Percentiles rank a stretch among this genome's conserved stretches.
phyloP scores from a whole-genome alignment of 2,113 vertebrate species.

The Dermatemys mawii region DNA sequence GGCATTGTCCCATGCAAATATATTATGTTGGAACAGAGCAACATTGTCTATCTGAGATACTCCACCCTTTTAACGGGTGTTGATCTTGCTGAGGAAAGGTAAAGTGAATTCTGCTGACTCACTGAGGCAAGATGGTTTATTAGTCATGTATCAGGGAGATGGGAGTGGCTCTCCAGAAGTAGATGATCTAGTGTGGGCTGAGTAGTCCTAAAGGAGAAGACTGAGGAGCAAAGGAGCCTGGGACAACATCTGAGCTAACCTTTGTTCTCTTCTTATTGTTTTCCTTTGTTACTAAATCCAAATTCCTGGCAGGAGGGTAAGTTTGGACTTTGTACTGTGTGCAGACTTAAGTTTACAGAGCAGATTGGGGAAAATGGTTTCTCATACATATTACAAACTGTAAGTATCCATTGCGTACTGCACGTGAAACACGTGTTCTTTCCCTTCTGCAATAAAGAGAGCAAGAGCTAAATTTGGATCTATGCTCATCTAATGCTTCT shows the following conservation, averaged over 20 bases:
- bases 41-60: not conserved
- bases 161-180: not conserved
- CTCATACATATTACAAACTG: not conserved
- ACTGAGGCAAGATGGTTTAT: not conserved
- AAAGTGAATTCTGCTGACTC: not conserved
- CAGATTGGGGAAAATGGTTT: not conserved
- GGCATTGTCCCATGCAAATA: not conserved
- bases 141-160: not conserved
- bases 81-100: not conserved
- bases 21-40: not conserved
- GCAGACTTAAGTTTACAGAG: not conserved
- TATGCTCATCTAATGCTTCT: not conserved
- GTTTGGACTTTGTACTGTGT: not conserved
- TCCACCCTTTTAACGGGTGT: not conserved
- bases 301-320: not conserved
- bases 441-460: not conserved
- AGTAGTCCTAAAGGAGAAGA: not conserved
- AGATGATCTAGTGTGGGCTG: not conserved
- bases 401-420: not conserved
- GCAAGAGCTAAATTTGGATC: not conserved
- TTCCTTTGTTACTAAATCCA: not conserved
- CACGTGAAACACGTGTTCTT: rapidly evolving
- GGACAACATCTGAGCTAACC: not conserved
- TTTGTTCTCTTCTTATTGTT: not conserved
- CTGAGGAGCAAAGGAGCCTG: not conserved